phyloP scores from a whole-genome alignment of 2,797 vertebrate genomes.

The Bradypodion ventrale region DNA sequence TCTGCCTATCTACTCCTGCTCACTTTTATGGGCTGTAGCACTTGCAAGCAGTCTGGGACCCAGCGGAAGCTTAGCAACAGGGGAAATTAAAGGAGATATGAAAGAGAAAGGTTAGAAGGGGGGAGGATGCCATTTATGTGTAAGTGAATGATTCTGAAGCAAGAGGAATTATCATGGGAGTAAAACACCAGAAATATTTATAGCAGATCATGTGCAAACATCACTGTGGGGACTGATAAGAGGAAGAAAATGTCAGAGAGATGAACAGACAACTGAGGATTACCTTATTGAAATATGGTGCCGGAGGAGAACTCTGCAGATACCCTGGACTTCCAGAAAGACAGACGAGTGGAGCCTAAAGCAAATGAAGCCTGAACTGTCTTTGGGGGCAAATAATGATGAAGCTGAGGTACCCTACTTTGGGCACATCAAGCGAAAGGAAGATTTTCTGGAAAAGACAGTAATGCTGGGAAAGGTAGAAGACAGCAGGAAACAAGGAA shows the following conservation, averaged over 20 bases:
- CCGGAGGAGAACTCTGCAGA: too few relatives aligned
- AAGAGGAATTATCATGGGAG: conserved; percentile 9
- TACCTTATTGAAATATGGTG: conserved; percentile 36
- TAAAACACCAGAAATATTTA: conserved; percentile 28
- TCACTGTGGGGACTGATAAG: conserved; percentile 32
- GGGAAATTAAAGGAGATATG: too few relatives aligned
- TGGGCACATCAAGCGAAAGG: too few relatives aligned
- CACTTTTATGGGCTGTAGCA: not conserved
- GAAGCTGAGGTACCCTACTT: too few relatives aligned
- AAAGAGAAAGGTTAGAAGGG: not conserved
- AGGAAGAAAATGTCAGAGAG: conserved; percentile 25
- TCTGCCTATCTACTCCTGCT: not conserved
- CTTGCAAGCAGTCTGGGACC: not conserved
- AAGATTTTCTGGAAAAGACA: too few relatives aligned
- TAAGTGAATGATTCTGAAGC: conserved; percentile 8
- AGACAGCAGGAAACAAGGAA: too few relatives aligned
- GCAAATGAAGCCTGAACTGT: too few relatives aligned
- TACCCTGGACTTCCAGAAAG: too few relatives aligned
- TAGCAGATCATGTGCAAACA: conserved; percentile 18
- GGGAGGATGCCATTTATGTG: not conserved
- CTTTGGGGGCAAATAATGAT: too few relatives aligned
- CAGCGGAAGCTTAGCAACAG: not conserved
- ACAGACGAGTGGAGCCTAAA: too few relatives aligned
- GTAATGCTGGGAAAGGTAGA: too few relatives aligned
- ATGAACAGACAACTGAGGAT: conserved; percentile 11